These are phyloP conservation scores for Cosmia trapezina DNA, from an alignment of 2,888 invertebrate genomes.

Conservation along the genomic window DNA sequence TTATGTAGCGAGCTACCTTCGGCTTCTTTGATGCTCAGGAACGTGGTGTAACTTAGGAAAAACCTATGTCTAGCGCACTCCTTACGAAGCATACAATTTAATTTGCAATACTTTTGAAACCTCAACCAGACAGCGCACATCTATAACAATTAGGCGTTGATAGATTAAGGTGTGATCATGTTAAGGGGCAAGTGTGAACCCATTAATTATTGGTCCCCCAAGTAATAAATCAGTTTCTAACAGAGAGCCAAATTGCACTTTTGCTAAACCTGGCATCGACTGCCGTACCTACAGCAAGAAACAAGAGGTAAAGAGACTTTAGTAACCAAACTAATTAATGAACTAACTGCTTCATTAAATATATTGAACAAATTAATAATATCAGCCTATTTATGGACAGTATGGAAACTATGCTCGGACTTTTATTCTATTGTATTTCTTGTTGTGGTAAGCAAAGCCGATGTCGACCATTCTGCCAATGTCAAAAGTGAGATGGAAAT, in stretches of 20 bases:
- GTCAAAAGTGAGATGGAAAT: no score
- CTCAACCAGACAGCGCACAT: not conserved
- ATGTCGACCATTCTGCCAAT: no score
- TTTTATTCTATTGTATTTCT: no score
- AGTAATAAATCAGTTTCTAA: slow-evolving; percentile 15
- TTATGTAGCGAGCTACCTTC: not conserved
- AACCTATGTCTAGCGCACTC: no score
- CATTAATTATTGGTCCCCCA: slow-evolving; percentile 6
- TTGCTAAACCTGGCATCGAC: not conserved
- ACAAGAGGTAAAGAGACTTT: not conserved
- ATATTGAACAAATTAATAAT: no score
- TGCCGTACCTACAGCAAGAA: not conserved
- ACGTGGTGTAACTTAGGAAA: not conserved
- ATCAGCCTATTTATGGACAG: no score
- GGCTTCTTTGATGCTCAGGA: not conserved
- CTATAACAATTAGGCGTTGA: no score
- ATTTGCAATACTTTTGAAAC: not conserved
- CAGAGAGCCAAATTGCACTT: not conserved
- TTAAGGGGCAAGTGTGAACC: not conserved
- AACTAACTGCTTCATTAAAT: not conserved
- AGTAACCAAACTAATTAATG: not conserved
- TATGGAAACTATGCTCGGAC: no score
- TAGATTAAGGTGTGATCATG: not conserved
- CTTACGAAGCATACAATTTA: no score
- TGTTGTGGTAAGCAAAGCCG: no score